phyloP scores from a whole-genome alignment of 2,888 invertebrate genomes.

The Drosophila affinis region DNA sequence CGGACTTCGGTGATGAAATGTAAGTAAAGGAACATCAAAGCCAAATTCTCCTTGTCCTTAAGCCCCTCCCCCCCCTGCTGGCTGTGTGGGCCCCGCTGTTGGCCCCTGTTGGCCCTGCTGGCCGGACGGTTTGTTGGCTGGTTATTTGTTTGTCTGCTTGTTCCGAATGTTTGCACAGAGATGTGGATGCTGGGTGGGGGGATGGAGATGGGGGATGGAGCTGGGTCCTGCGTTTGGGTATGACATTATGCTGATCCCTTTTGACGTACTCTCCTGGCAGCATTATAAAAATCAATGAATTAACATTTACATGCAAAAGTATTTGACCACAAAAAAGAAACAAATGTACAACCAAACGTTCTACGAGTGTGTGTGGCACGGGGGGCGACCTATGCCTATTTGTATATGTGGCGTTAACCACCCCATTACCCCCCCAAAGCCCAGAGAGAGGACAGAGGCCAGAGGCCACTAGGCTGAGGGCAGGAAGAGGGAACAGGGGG shows the following conservation, averaged over 20 bases:
- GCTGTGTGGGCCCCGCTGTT: not conserved
- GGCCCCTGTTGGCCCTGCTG: not conserved
- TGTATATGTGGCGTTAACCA: constrained; percentile 43
- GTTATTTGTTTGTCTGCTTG: constrained; percentile 35
- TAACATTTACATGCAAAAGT: constrained; percentile 76
- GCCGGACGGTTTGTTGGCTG: constrained; percentile 15
- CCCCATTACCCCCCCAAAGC: constrained; percentile 8
- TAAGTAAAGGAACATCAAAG: constrained; percentile 73
- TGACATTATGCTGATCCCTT: constrained; percentile 54
- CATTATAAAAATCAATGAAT: constrained; percentile 78
- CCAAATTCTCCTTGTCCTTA: constrained; percentile 58
- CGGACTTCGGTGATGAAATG: constrained; percentile 73
- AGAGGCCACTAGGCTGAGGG: not conserved
- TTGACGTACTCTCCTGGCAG: constrained; percentile 53
- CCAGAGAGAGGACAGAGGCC: not conserved
- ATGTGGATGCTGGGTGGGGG: not conserved
- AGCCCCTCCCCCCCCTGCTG: constrained; percentile 26
- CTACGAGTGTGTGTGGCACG: not conserved
- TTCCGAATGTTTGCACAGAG: constrained; percentile 48
- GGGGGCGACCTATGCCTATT: constrained; percentile 46
- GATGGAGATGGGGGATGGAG: not conserved
- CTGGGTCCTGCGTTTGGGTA: not conserved
- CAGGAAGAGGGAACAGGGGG: not conserved
- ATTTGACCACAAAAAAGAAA: constrained; percentile 78
- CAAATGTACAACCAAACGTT: constrained; percentile 69